Evolutionary conservation across 2,888 invertebrate genomes (phyloP), one percentile per base, ranked within the genome.

Genomic region (Eustalomyia histrio): DNA sequence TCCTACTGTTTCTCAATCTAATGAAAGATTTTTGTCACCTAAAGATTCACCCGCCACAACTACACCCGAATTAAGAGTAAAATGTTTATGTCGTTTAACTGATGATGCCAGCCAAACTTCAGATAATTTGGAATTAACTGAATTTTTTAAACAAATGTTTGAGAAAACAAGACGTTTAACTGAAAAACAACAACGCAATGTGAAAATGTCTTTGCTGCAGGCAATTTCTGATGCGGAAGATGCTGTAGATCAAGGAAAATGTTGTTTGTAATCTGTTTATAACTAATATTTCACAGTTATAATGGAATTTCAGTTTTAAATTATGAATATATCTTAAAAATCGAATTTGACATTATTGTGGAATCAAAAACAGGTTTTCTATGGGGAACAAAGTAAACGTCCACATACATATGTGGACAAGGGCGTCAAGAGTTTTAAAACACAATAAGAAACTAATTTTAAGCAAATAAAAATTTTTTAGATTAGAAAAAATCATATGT

Each of bases 221-320:
- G 82, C 84, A 0, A 57, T 85, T 21, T 83, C 69, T 47, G 57
- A 76, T n/a, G 83, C 85, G 9, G 83, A 85, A 60, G 74, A 82
- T 5, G 52, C 68, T 10, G 53, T 71, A 0, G 84, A 84, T n/a
- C 78, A 71, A 0, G 83, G 83, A 9, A 83, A 78, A 21, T 79
- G 76, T 61, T 85, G 84, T 39, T 29, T 29, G 3, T 29, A 29
- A 29, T 6, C 4, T 73, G 50, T 5, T 75, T 75, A 71, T 61
- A 53, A 63, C 24, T 17, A 12, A 2, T 35, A 17, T 39, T 60
- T 35, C 6, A 35, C n/a, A n/a, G n/a, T n/a, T n/a, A n/a, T n/a
- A n/a, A n/a, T n/a, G n/a, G n/a, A n/a, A n/a, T n/a, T n/a, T n/a
- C n/a, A n/a, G n/a, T n/a, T n/a, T n/a, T n/a, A n/a, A n/a, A n/a